phyloP scores from a whole-genome alignment of 2,113 vertebrate genomes.

The Notiomystis cincta region DNA sequence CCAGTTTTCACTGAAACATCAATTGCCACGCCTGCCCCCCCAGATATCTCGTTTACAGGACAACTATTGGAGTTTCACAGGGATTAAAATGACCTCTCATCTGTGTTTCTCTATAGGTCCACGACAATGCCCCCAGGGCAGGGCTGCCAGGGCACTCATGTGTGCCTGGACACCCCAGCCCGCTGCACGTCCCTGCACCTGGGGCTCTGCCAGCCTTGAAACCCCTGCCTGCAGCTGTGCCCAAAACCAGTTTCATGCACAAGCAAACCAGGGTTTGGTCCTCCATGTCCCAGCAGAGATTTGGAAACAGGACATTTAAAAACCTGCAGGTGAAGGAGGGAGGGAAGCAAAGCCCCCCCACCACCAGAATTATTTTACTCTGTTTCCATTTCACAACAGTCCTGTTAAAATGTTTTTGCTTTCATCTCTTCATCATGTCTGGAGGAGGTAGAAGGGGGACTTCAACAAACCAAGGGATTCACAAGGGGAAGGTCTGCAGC shows the following conservation, averaged over 20 bases:
- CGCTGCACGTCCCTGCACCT: not conserved
- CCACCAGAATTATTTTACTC: not conserved
- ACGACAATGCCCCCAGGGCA: not conserved
- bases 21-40: not conserved
- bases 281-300: not conserved
- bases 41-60: not conserved
- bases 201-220: not conserved
- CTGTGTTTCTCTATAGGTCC: not conserved
- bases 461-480: fast-evolving
- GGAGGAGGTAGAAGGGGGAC: not conserved
- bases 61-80: not conserved
- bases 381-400: not conserved
- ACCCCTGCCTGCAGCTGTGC: not conserved
- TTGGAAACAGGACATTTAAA: not conserved
- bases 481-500: not conserved
- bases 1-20: not conserved
- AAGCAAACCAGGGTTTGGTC: not conserved
- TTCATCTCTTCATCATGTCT: fast-evolving
- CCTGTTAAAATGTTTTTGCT: not conserved
- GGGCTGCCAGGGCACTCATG: not conserved
- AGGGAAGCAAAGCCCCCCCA: not conserved
- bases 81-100: not conserved
- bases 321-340: not conserved
- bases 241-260: fast-evolving
- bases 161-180: not conserved